These are phyloP conservation scores for Narcine bancroftii DNA, from an alignment of 2,113 vertebrate species.

Conservation along the genomic window DNA sequence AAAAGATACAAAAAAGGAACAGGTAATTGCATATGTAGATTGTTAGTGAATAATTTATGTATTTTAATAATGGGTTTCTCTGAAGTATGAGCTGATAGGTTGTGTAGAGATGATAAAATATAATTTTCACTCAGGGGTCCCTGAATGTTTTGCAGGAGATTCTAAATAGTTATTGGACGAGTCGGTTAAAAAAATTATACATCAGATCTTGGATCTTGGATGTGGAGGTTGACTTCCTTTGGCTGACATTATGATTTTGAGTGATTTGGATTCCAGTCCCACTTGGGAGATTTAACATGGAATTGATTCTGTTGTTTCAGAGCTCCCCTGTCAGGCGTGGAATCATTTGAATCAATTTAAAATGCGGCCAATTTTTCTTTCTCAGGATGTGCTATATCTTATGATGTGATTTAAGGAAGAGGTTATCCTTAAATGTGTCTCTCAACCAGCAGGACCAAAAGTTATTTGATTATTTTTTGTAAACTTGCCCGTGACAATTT, in stretches of 20 bases:
- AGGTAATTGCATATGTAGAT: conserved; percentile 52
- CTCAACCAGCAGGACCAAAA: not conserved
- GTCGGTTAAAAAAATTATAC: too few species aligned
- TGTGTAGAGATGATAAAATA: not conserved
- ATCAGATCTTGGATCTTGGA: not conserved
- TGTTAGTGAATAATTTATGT: not conserved
- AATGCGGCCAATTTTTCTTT: not conserved
- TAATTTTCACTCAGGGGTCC: not conserved
- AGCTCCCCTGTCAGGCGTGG: not conserved
- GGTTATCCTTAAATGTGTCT: not conserved
- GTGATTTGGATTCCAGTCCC: not conserved
- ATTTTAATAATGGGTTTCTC: not conserved
- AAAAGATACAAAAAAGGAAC: conserved; percentile 74
- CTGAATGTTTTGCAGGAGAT: not conserved
- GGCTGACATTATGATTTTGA: not conserved
- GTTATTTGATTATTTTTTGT: not conserved
- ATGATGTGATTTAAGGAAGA: not conserved
- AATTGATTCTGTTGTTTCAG: not conserved
- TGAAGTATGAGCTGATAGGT: not conserved
- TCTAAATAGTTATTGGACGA: too few species aligned
- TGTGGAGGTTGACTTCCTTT: not conserved
- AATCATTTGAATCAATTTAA: not conserved
- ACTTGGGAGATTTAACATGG: not conserved
- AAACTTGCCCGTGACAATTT: not conserved
- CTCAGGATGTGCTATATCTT: not conserved